phyloP scores from a whole-genome alignment of 2,888 invertebrate species.

The Aspidiotus rigidus region DNA sequence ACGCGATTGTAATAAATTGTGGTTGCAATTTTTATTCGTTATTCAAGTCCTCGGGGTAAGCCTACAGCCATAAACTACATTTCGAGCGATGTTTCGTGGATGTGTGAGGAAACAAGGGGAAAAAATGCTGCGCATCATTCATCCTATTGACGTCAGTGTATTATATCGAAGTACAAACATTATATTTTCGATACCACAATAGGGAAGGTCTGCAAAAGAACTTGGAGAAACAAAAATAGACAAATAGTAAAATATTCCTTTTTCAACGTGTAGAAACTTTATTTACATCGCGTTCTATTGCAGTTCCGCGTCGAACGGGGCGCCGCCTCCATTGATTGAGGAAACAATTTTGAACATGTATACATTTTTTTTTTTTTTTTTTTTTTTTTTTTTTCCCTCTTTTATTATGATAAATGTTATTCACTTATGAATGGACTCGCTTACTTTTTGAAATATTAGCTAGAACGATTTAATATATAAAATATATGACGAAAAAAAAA shows the following conservation, averaged over 20 bases:
- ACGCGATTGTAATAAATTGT: too few relatives aligned
- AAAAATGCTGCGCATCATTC: conserved; percentile 13
- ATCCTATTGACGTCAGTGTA: background rate
- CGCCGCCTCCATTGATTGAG: conserved; percentile 18
- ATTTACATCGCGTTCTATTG: background rate
- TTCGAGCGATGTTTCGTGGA: too few relatives aligned
- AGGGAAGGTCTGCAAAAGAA: conserved; percentile 2
- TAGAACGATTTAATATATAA: conserved; percentile 8
- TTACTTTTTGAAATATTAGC: conserved; percentile 15
- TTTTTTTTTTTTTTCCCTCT: too few relatives aligned
- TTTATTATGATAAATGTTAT: conserved; percentile 10
- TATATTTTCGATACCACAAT: background rate
- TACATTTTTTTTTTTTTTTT: too few relatives aligned
- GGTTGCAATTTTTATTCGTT: too few relatives aligned
- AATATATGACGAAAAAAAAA: background rate
- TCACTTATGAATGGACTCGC: conserved; percentile 21
- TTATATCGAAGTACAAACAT: background rate
- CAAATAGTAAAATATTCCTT: background rate
- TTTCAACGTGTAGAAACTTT: background rate
- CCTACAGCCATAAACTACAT: too few relatives aligned
- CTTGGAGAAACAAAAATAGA: background rate
- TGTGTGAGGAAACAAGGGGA: background rate
- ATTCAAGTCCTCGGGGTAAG: too few relatives aligned
- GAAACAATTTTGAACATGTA: background rate
- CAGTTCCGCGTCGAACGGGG: background rate